A percentile compares a stretch with the other conserved stretches of the same genome.
Evolutionary conservation across 2,113 vertebrate genomes (phyloP).

Genomic region (Anhinga anhinga): DNA sequence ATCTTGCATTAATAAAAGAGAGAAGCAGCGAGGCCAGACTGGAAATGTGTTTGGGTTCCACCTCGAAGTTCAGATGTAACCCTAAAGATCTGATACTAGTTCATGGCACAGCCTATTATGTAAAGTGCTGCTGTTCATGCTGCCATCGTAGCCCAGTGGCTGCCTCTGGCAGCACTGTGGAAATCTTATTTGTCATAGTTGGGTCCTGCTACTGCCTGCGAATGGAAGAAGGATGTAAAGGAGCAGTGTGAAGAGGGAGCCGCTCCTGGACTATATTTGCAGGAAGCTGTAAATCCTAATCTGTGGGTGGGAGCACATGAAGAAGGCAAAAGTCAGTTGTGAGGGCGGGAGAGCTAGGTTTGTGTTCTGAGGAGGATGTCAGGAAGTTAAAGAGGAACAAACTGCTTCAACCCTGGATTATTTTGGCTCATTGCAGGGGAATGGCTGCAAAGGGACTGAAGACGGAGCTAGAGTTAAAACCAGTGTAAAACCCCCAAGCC

Average conservation of each 20-base stretch:
- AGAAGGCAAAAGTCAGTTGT: background rate
- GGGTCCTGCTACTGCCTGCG: background rate
- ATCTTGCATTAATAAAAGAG: background rate
- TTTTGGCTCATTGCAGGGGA: background rate
- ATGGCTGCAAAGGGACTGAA: background rate
- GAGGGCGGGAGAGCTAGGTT: background rate
- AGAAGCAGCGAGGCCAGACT: background rate
- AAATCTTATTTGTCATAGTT: background rate
- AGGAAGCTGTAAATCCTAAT: background rate
- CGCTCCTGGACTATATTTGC: background rate
- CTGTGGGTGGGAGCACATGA: background rate
- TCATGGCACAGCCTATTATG: background rate
- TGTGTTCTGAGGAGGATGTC: background rate
- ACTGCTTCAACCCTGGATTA: background rate
- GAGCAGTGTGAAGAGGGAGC: background rate
- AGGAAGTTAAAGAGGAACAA: background rate
- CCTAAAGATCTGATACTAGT: background rate
- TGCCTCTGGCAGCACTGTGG: background rate
- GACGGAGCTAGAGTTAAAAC: background rate
- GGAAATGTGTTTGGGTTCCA: background rate
- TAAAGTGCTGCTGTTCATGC: background rate
- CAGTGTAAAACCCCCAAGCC: background rate
- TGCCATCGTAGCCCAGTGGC: background rate
- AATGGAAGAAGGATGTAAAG: background rate
- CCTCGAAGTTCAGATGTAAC: rapidly evolving